Percentiles rank a stretch among this genome's conserved stretches.
Evolutionary conservation across 1,140 invertebrate genomes (phyloP).

Genomic region (Chelonus insularis): DNA sequence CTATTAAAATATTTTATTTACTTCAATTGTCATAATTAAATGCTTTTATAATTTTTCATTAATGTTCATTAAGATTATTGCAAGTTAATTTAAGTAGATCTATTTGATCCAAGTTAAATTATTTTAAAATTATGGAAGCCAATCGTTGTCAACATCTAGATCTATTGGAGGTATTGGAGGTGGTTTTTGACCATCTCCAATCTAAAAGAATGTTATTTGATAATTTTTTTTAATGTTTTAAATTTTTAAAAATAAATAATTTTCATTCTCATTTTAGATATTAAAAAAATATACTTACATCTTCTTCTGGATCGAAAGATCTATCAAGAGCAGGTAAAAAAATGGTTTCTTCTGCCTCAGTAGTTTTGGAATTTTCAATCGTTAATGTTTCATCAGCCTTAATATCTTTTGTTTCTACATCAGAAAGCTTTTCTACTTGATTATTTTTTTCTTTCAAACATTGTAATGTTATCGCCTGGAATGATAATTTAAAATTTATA

Average conservation of each 20-base stretch:
- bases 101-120: no score
- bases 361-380: no score
- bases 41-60: not conserved
- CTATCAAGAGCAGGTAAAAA: no score
- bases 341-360: no score
- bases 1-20: slow-evolving; percentile 3
- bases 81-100: no score
- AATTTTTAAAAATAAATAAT: no score
- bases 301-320: no score
- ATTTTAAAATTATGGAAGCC: slow-evolving; percentile 24
- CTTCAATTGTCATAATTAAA: not conserved
- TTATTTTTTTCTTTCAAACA: slow-evolving; percentile 35
- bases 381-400: not conserved
- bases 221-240: no score
- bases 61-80: no score
- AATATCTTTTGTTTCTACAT: not conserved
- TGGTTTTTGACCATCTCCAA: slow-evolving; percentile 37
- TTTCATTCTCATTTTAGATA: no score
- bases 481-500: slow-evolving; percentile 8
- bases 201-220: slow-evolving; percentile 36
- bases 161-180: slow-evolving; percentile 46
- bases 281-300: no score
- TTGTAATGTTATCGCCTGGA: slow-evolving; percentile 45
- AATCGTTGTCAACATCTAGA: slow-evolving; percentile 34
- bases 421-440: not conserved